Conservation (phyloP, 2,797 vertebrate species). For the Somateria mollissima region DNA sequence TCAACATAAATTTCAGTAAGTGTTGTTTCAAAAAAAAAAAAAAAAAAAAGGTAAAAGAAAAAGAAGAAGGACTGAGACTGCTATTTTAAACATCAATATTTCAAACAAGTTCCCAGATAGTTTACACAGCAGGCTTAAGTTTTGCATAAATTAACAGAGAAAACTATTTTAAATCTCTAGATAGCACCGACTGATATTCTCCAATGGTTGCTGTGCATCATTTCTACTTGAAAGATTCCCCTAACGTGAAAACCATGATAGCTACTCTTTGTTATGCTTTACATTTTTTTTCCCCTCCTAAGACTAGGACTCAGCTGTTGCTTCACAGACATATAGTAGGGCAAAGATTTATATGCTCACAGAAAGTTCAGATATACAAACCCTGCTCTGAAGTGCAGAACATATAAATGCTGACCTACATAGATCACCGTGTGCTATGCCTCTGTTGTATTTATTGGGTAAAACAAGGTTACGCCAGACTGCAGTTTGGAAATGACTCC, state of each 20-base stretch:
- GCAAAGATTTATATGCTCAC: neutral
- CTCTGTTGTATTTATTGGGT: neutral
- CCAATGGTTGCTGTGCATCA: neutral
- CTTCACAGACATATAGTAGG: neutral
- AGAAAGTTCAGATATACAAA: slow-evolving; percentile 15
- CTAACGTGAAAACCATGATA: neutral
- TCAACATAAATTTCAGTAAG: slow-evolving; percentile 31
- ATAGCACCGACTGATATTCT: neutral
- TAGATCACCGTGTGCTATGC: neutral
- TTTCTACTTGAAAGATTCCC: neutral
- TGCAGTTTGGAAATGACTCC: neutral
- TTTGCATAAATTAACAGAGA: slow-evolving; percentile 1
- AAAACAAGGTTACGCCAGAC: neutral
- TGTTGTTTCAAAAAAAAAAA: neutral
- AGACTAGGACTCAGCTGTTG: neutral
- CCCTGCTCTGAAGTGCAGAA: neutral
- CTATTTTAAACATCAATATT: slow-evolving; percentile 18
- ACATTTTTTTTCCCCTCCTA: neutral
- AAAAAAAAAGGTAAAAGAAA: neutral
- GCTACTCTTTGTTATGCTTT: neutral
- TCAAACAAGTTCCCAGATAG: neutral
- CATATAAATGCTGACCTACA: neutral
- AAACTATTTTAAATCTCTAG: neutral
- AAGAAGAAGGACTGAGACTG: neutral
- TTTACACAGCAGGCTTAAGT: neutral